Conservation (phyloP, 2,113 vertebrate genomes). For the Pluvialis apricaria region DNA sequence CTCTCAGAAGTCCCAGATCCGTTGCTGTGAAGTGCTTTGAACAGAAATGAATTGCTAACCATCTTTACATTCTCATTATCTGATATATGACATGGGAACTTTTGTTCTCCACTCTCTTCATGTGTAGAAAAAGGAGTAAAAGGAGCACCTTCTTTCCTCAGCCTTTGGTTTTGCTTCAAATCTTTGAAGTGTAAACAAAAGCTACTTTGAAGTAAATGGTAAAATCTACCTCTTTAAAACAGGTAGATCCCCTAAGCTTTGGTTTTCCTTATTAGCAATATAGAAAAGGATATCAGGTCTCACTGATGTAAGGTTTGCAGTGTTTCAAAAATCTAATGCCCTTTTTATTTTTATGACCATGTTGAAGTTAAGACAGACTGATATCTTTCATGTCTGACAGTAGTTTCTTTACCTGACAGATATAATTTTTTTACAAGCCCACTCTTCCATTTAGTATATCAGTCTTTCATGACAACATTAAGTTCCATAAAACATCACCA, state of each 20-base stretch:
- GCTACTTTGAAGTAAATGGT: neutral
- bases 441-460: neutral
- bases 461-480: neutral
- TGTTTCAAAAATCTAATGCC: neutral
- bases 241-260: neutral
- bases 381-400: neutral
- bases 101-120: neutral
- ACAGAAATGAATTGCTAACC: neutral
- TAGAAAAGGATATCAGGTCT: neutral
- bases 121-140: neutral
- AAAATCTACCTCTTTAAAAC: neutral
- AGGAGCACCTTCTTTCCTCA: neutral
- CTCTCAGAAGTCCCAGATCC: neutral
- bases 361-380: neutral
- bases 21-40: neutral
- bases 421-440: neutral
- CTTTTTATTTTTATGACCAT: neutral
- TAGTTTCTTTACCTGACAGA: neutral
- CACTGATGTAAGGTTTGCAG: neutral
- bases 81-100: neutral
- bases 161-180: neutral
- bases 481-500: neutral
- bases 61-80: neutral
- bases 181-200: constrained; percentile 26
- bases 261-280: neutral